A percentile compares a stretch with the other conserved stretches of the same genome.
Conservation (phyloP, 2,888 invertebrate genomes). For the Criorhina ranunculi region DNA sequence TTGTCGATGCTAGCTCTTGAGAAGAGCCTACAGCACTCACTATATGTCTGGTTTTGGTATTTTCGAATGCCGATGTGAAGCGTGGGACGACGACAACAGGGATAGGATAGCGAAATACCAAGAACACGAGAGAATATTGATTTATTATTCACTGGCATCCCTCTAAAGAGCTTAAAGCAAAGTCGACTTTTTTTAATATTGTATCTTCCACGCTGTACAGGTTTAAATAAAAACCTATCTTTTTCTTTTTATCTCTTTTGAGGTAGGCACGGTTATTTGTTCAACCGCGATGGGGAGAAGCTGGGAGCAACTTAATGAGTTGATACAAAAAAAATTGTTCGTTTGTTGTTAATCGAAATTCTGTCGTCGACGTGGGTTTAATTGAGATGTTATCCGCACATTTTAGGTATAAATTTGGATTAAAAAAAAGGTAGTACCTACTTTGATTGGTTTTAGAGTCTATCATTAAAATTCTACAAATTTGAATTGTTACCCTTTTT, state of each 20-base stretch:
- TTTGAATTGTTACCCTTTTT: too few relatives aligned
- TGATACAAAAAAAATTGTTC: constrained; percentile 24
- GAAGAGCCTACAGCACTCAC: constrained; percentile 62
- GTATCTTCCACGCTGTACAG: constrained; percentile 39
- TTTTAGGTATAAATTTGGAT: constrained; percentile 16
- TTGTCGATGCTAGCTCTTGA: constrained; percentile 36
- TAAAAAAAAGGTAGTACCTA: constrained; percentile 3
- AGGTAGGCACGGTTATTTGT: constrained; percentile 4
- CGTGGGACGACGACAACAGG: constrained; percentile 52
- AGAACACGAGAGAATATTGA: constrained; percentile 67
- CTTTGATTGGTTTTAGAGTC: background rate
- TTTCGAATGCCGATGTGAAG: constrained; percentile 37
- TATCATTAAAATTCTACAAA: background rate
- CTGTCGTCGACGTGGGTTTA: constrained; percentile 37
- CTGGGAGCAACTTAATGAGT: constrained; percentile 28
- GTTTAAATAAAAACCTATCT: constrained; percentile 40
- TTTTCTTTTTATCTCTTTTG: background rate
- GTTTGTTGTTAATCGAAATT: constrained; percentile 44
- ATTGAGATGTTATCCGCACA: constrained; percentile 35
- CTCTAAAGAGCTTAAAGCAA: constrained; percentile 55
- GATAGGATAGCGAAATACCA: constrained; percentile 47
- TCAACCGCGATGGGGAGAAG: background rate
- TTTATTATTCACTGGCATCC: constrained; percentile 65
- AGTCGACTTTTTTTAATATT: constrained; percentile 34
- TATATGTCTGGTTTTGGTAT: constrained; percentile 37